Percentiles rank a stretch among this genome's conserved stretches.
Evolutionary conservation across 1,140 invertebrate species (phyloP).

Genomic region (Reticulitermes speratus): DNA sequence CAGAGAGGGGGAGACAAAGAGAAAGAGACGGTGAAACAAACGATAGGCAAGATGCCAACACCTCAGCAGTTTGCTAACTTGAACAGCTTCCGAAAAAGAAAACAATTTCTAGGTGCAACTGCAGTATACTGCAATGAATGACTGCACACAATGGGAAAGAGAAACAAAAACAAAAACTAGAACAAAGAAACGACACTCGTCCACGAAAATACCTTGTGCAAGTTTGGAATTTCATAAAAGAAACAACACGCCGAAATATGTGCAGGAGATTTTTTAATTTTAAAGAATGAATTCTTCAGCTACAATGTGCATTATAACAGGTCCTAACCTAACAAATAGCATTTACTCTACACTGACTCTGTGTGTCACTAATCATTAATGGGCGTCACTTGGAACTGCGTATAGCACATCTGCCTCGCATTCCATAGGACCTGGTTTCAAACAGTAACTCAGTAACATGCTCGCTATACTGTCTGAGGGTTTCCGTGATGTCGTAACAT

Average conservation of each 20-base stretch:
- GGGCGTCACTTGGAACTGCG: no score
- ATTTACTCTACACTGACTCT: neutral
- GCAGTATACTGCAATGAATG: neutral
- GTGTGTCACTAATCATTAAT: no score
- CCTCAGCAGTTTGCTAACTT: constrained; percentile 2
- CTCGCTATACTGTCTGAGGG: no score
- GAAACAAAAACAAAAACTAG: neutral
- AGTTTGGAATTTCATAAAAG: constrained; percentile 12
- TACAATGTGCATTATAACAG: neutral
- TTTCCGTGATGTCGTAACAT: no score
- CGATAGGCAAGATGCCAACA: neutral
- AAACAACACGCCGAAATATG: constrained; percentile 7
- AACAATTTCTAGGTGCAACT: neutral
- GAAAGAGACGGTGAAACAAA: neutral
- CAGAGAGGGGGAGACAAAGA: neutral
- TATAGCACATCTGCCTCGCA: no score
- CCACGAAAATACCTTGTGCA: neutral
- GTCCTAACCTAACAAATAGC: neutral
- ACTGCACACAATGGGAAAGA: neutral
- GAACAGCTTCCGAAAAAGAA: neutral
- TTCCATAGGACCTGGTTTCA: no score
- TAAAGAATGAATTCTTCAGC: neutral
- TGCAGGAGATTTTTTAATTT: neutral
- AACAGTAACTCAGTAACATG: no score
- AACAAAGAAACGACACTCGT: constrained; percentile 11